Evolutionary conservation across 2,888 invertebrate genomes (phyloP), one percentile per base, ranked within the genome.

Genomic region (Callosobruchus maculatus): DNA sequence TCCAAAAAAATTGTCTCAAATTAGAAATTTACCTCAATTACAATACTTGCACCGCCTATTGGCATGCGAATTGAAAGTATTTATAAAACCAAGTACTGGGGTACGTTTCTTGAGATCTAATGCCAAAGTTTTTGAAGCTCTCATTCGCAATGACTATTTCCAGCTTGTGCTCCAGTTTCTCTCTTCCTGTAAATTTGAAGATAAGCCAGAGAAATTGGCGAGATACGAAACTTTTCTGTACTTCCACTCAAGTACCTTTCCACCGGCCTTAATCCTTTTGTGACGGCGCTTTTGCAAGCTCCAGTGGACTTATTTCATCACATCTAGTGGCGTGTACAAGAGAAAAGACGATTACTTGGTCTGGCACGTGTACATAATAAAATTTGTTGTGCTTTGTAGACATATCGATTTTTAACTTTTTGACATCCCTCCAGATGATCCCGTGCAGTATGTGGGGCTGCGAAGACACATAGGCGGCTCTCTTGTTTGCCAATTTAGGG

Each of bases 371-470:
- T 49, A 49, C 49, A 49, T 49, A 49, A 49, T 49, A 49, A 49
- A 49, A 49, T 49, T 49, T 49, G 49, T 49, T 49, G 49, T 49
- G 49, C 72, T 72, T 69, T 71, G 73, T 73, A 75, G 31, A 49
- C 67, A 70, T 81, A 82, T 82, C 79, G 82, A 81, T 82, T 81
- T 80, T 81, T 78, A 80, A 78, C 79, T 80, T 81, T 77, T 80
- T 80, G 77, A 78, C 78, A 76, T 76, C 74, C 77, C 74, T 74
- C 76, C 79, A 79, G 79, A 79, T 79, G 79, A 78, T 77, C 74
- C 74, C 78, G 79, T 78, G 77, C 80, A 80, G 80, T 80, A 77
- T 78, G 75, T 73, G 73, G 73, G 73, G 75, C 70, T 71, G 72
- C 21, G 66, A 67, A 21, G 66, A 3, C 71, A 20, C 49, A 49